Evolutionary conservation across 2,113 vertebrate species (phyloP), one percentile per base, ranked within the genome.

Genomic region (Cynocephalus volans): DNA sequence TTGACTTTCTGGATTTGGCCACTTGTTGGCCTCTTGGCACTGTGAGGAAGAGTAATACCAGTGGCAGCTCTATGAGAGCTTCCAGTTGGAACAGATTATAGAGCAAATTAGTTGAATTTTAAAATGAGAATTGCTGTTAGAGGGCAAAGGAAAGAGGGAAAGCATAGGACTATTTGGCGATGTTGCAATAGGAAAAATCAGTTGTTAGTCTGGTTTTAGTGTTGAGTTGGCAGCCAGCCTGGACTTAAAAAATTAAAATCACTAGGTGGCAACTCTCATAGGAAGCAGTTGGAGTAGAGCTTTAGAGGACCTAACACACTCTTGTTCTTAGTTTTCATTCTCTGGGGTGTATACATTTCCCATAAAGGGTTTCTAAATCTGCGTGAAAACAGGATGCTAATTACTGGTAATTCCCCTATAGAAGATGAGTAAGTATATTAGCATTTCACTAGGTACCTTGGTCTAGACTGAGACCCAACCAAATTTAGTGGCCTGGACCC

Each of bases 141-240:
- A 94, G 69, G 89, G 82, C 93, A 96, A 76, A 94, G 95, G 81
- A 81, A 94, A 95, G 77, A 83, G 91, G 82, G 93, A 97, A 96
- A 95, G 94, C 95, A 56, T 81, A 88, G 84, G 77, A 87, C 54
- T 97, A 94, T 64, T 48, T 96, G 89, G 81, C 18, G 96, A 95
- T 97, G 98, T 98, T 98, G 96, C 96, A 98, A 97, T 83, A 95
- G 56, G 45, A 96, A 98, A 97, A 97, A 60, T 65, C 92, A 96
- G 85, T 1, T 11, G 96, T 80, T 94, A 96, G 95, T 97, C 96
- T 96, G 79, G 87, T 96, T 98, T 96, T 82, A 93, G 36, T 96
- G 85, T 95, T 94, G 90, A 95, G 50, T 88, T 98, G 97, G 96
- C 96, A 96, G 88, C 36, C n/a, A 9, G 98, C 98, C 97, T 98